phyloP scores from a whole-genome alignment of 92 coral and sea anemone species.

The Umimayanthus chanpuru region DNA sequence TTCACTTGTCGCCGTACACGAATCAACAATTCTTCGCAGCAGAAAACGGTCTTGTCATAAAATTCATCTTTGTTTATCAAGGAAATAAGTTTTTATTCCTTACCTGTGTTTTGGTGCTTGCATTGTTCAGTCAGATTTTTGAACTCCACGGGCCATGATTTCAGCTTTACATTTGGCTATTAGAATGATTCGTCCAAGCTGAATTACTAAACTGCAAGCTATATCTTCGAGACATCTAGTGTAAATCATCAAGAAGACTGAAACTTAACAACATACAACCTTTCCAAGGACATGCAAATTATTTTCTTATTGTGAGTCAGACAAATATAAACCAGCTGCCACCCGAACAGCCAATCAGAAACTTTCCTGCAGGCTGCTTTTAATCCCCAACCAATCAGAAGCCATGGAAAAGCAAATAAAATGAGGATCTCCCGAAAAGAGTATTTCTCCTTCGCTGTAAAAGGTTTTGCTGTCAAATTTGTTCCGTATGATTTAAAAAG shows the following conservation, averaged over 20 bases:
- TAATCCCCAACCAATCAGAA: slow-evolving; percentile 11
- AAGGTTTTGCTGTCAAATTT: slow-evolving; percentile 11
- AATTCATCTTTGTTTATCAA: slow-evolving; percentile 30
- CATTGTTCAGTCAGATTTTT: slow-evolving; percentile 22
- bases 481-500: slow-evolving; percentile 12
- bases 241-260: slow-evolving; percentile 13
- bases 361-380: neutral
- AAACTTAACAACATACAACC: slow-evolving; percentile 35
- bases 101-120: slow-evolving; percentile 36
- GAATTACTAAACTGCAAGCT: slow-evolving; percentile 13
- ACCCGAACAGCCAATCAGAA: slow-evolving; percentile 24
- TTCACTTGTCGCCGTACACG: slow-evolving; percentile 15
- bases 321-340: slow-evolving; percentile 45
- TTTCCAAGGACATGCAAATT: slow-evolving; percentile 43
- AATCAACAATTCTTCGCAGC: slow-evolving; percentile 22
- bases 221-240: slow-evolving; percentile 34
- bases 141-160: neutral
- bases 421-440: slow-evolving; percentile 27
- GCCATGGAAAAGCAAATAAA: slow-evolving; percentile 15
- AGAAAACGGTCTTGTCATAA: slow-evolving; percentile 34
- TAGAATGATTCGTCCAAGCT: neutral
- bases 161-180: neutral
- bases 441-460: slow-evolving; percentile 1
- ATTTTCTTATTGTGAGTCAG: slow-evolving; percentile 2
- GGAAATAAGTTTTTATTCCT: slow-evolving; percentile 9